Percentiles rank a stretch among this genome's conserved stretches.
Conservation (phyloP, 2,113 vertebrate species). For the Siniperca chuatsi region DNA sequence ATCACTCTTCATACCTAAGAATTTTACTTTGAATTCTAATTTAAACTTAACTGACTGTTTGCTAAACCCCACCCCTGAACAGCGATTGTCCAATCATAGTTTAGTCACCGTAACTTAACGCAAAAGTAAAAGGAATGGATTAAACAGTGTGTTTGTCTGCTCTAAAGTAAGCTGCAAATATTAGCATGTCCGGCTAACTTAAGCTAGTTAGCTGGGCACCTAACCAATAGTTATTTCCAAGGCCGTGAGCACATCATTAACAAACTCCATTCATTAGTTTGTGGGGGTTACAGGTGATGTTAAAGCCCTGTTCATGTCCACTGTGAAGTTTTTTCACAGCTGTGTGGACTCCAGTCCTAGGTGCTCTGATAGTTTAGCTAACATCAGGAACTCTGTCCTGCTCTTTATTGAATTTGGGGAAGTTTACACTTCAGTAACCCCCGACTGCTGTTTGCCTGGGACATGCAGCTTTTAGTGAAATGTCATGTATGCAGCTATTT, state of each 20-base stretch:
- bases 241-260: not conserved
- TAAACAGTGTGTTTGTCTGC: not conserved
- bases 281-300: not conserved
- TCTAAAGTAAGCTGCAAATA: not conserved
- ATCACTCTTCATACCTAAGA: conserved; percentile 29
- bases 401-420: no score
- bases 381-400: not conserved
- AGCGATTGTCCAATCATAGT: not conserved
- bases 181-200: not conserved
- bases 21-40: not conserved
- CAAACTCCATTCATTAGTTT: not conserved
- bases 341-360: not conserved
- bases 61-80: not conserved
- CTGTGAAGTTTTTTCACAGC: not conserved
- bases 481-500: no score
- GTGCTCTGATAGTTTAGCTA: no score
- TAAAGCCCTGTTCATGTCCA: not conserved
- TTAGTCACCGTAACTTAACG: no score
- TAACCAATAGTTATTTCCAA: not conserved
- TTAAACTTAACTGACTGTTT: not conserved
- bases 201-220: no score
- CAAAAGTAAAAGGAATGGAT: not conserved
- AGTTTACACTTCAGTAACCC: no score
- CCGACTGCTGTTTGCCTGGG: no score
- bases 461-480: no score